Base-by-base conservation (phyloP, 2,888 invertebrate genomes). In the Cetonia aurata region DNA sequence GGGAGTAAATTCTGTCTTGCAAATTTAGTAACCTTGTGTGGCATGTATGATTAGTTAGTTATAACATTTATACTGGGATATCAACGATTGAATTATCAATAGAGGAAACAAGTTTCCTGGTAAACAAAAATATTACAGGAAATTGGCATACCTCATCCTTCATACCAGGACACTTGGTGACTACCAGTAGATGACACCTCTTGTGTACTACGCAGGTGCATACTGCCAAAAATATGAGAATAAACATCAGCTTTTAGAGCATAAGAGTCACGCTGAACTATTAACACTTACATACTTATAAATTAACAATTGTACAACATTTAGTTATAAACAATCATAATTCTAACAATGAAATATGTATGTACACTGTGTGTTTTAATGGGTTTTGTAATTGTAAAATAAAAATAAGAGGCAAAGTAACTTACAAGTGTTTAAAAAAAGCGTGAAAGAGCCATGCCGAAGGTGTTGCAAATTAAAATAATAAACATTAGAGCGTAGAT, bases 201-300 rank as follows among this genome's bases (percentile, higher is more conserved):
- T 99, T 99, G 89, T 99, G 99, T 75, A 99, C 99, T 81, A 99
- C 99, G 85, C 97, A 97, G 72, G 98, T 98, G 86, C 99, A 99
- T 76, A 99, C 98, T 98, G 72, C 65, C 70, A 67, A 70, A 62
- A 69, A 72, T 65, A 71, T 69, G 55, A 71, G 62, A 71, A 71
- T 56, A 69, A 71, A 42, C 55, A 71, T 62, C 69, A 62, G 44
- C 41, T 42, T 15, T 12, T 60, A 15, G 37, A 37, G 37, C 10
- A 10, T 37, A 37, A 37, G 9, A 37, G 10, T 10, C n/a, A 50
- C 41, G 62, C 42, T 56, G 10, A 41, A 55, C 46, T 37, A 65
- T 37, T 33, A 53, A 67, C 56, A 55, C 62, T 55, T 52, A 13
- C 62, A 70, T 46, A 62, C 55, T 55, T 53, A 41, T 53, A 60